A percentile compares a stretch with the other conserved stretches of the same genome.
Evolutionary conservation across 2,888 invertebrate genomes (phyloP).

Genomic region (Chesias legatella): DNA sequence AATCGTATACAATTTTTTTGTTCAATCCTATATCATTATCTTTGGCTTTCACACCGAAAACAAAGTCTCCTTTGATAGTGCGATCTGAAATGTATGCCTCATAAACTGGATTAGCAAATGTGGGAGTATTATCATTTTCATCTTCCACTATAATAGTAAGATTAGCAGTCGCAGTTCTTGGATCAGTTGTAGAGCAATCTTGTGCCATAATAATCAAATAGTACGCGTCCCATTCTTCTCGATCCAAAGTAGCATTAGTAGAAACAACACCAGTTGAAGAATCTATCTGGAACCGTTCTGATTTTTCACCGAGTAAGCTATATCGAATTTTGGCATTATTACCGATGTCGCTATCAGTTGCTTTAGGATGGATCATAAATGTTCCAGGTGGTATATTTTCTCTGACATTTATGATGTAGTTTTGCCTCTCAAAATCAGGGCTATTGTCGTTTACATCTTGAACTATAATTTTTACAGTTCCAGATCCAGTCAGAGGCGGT

Average conservation of each 20-base stretch:
- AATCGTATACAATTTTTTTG: constrained; percentile 88
- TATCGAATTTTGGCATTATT: constrained; percentile 93
- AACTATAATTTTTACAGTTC: constrained; percentile 92
- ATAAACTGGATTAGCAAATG: constrained; percentile 87
- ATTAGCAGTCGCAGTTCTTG: constrained; percentile 90
- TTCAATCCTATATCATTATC: constrained; percentile 92
- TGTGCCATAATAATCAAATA: constrained; percentile 92
- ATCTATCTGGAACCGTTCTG: constrained; percentile 89
- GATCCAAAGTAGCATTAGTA: constrained; percentile 86
- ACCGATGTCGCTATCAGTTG: constrained; percentile 90
- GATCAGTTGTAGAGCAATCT: constrained; percentile 93
- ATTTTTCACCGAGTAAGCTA: constrained; percentile 89
- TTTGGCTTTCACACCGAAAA: constrained; percentile 92
- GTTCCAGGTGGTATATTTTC: constrained; percentile 92
- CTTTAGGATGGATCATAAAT: constrained; percentile 87
- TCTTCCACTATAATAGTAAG: constrained; percentile 89
- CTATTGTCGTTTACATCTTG: constrained; percentile 97
- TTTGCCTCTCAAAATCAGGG: constrained; percentile 91
- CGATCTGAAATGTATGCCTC: constrained; percentile 91
- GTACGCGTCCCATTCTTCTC: constrained; percentile 89
- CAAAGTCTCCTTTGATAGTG: constrained; percentile 89
- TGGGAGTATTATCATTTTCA: constrained; percentile 92
- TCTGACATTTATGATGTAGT: constrained; percentile 87
- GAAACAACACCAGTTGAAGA: constrained; percentile 88
- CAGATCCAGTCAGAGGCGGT: constrained; percentile 95